Conservation (phyloP, 1,140 invertebrate genomes). For the Dysdera silvatica region DNA sequence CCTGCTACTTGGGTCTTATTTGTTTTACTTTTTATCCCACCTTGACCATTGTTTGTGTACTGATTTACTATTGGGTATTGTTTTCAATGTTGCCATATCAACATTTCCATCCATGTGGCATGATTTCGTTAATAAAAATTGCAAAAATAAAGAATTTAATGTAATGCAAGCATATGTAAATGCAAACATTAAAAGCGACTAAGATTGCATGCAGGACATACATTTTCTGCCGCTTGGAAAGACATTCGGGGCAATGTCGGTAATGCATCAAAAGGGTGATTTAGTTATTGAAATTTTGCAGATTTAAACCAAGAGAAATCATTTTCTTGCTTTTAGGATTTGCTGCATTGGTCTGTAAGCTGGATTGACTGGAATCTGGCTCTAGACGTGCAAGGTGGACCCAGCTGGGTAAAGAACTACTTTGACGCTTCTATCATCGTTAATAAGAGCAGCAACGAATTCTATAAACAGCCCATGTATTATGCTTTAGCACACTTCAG, state of each 20-base stretch:
- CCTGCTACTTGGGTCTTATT: too few species aligned
- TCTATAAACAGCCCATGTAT: slow-evolving; percentile 83
- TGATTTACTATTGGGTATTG: too few species aligned
- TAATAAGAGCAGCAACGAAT: slow-evolving; percentile 54
- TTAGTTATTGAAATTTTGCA: not conserved
- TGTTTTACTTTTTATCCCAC: too few species aligned
- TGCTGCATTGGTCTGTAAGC: slow-evolving; percentile 55
- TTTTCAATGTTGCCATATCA: too few species aligned
- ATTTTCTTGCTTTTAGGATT: slow-evolving; percentile 31
- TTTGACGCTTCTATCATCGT: slow-evolving; percentile 72
- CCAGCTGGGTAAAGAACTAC: slow-evolving; percentile 63
- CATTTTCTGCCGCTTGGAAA: too few species aligned
- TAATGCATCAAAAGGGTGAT: not conserved
- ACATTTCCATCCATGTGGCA: too few species aligned
- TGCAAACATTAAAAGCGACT: too few species aligned
- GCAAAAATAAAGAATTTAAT: too few species aligned
- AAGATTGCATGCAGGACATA: too few species aligned
- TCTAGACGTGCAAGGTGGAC: slow-evolving; percentile 63
- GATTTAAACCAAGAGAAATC: not conserved
- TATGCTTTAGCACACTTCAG: slow-evolving; percentile 76
- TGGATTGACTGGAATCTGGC: slow-evolving; percentile 89
- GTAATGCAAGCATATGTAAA: too few species aligned
- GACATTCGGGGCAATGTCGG: not conserved
- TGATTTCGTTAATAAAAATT: too few species aligned
- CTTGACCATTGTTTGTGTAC: too few species aligned